Conservation (phyloP, 2,113 vertebrate genomes). For the Cyphomyrus discorhynchus region DNA sequence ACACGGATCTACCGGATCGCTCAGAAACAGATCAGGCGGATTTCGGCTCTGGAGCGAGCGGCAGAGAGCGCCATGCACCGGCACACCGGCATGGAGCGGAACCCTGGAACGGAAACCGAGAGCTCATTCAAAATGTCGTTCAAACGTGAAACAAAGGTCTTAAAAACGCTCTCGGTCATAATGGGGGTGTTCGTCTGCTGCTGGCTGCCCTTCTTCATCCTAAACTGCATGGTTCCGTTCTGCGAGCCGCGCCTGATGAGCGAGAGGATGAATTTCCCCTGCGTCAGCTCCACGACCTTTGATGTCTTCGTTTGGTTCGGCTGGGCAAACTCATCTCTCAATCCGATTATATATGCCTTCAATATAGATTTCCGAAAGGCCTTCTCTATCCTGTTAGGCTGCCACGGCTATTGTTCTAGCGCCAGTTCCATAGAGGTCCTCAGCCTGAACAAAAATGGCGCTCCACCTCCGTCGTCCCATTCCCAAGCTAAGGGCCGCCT, state of each 20-base stretch:
- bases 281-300: constrained; percentile 89
- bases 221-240: constrained; percentile 97
- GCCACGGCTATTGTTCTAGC: constrained; percentile 79
- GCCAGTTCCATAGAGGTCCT: constrained; percentile 84
- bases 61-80: constrained; percentile 93
- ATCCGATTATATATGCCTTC: constrained; percentile 98
- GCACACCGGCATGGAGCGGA: constrained; percentile 77
- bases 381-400: constrained; percentile 90
- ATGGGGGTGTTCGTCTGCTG: constrained; percentile 99
- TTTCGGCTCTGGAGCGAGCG: constrained; percentile 90
- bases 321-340: constrained; percentile 97
- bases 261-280: constrained; percentile 72
- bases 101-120: constrained; percentile 72
- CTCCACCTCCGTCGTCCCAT: constrained; percentile 65
- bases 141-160: constrained; percentile 95
- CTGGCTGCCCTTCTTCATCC: constrained; percentile 95
- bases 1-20: constrained; percentile 96
- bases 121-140: constrained; percentile 98
- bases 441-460: constrained; percentile 90
- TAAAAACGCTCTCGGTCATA: constrained; percentile 95
- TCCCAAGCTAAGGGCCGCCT: constrained; percentile 81
- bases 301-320: constrained; percentile 97
- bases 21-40: constrained; percentile 91
- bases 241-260: constrained; percentile 64
- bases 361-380: constrained; percentile 97